Percentiles rank a stretch among this genome's conserved stretches.
Conservation (phyloP, 64 coral and sea anemone species). For the Orbicella faveolata region DNA sequence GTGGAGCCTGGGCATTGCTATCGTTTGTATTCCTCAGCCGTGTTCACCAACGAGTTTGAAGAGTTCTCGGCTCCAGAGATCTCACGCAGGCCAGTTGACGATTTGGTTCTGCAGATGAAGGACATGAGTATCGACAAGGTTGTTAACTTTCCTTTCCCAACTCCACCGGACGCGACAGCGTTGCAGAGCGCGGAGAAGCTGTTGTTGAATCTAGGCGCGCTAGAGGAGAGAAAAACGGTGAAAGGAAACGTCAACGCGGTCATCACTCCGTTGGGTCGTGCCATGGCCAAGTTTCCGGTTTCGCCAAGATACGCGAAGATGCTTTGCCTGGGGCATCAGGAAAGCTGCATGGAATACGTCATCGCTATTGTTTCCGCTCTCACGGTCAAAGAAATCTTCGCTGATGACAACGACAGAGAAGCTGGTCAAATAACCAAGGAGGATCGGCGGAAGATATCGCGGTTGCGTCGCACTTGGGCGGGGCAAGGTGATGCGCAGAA, state of each 20-base stretch:
- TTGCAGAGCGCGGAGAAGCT: constrained; percentile 86
- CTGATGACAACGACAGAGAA: constrained; percentile 43
- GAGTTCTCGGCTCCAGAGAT: constrained; percentile 91
- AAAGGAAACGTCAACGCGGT: constrained; percentile 73
- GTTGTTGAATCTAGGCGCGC: constrained; percentile 84
- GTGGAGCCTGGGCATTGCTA: constrained; percentile 95
- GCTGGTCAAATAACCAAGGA: constrained; percentile 66
- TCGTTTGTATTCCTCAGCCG: constrained; percentile 94
- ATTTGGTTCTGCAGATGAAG: constrained; percentile 97
- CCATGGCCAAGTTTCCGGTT: constrained; percentile 94
- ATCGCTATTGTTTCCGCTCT: constrained; percentile 93
- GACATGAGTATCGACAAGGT: constrained; percentile 96
- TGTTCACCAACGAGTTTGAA: constrained; percentile 94
- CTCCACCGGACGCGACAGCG: constrained; percentile 71
- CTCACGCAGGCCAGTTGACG: constrained; percentile 86
- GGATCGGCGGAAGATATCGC: constrained; percentile 71
- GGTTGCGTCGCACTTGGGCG: constrained; percentile 86
- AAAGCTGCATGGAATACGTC: constrained; percentile 74
- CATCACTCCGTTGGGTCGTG: constrained; percentile 82
- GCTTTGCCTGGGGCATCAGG: constrained; percentile 89
- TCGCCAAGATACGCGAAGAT: constrained; percentile 94
- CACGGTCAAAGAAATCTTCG: constrained; percentile 90
- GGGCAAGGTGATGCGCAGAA: constrained; percentile 77
- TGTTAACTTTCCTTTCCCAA: constrained; percentile 96
- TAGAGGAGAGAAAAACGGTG: constrained; percentile 86